Evolutionary conservation across 1,140 invertebrate genomes (phyloP).

Genomic region (Nephila pilipes): DNA sequence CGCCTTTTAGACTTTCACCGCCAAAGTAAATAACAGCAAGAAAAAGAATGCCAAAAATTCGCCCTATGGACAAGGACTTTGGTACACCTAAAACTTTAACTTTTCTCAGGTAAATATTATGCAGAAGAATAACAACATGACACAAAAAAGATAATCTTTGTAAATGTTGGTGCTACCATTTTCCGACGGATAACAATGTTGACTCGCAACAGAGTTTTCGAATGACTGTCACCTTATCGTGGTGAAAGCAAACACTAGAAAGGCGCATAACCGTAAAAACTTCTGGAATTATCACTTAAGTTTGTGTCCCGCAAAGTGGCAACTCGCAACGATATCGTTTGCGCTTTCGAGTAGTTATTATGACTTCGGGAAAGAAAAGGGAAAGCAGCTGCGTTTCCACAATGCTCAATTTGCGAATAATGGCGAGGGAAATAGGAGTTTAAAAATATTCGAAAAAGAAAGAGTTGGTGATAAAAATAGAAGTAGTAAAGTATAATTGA

Average conservation of each 20-base stretch:
- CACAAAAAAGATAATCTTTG: not conserved
- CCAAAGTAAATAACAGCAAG: not conserved
- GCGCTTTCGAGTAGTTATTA: not conserved
- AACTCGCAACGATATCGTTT: conserved; percentile 20
- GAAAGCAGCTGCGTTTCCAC: not conserved
- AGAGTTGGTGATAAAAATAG: not conserved
- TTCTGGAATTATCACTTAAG: not conserved
- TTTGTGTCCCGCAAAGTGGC: conserved; percentile 21
- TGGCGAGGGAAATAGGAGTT: not conserved
- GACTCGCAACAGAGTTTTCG: conserved; percentile 30
- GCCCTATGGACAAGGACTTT: not conserved
- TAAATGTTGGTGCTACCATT: conserved; percentile 17
- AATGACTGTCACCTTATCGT: conserved; percentile 26
- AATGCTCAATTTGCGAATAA: conserved; percentile 4
- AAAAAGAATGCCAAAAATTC: not conserved
- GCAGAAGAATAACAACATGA: not conserved
- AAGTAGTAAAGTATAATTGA: not conserved
- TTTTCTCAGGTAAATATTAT: not conserved
- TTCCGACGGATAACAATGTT: conserved; percentile 40
- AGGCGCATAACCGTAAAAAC: conserved; percentile 34
- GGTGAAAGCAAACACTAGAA: conserved; percentile 4
- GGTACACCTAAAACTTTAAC: not conserved
- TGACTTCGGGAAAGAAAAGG: not conserved
- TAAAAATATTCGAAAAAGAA: not conserved
- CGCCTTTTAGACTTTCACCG: not conserved